Evolutionary conservation across 2,113 vertebrate genomes (phyloP).

Genomic region (Toxotes chatareus): DNA sequence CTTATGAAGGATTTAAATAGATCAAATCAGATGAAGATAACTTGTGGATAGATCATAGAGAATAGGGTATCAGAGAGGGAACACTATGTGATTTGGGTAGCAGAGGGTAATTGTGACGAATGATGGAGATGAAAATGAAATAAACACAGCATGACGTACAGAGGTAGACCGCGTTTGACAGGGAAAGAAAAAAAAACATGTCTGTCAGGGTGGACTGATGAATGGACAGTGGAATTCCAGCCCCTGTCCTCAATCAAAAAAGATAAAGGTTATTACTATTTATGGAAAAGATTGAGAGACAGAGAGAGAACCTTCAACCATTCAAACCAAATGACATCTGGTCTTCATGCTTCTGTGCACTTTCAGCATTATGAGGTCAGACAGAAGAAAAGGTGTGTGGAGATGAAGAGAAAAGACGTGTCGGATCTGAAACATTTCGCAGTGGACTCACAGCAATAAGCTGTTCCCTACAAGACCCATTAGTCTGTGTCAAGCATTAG

Average conservation of each 20-base stretch:
- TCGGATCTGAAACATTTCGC: background rate
- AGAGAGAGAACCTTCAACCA: constrained; percentile 5
- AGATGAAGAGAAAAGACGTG: background rate
- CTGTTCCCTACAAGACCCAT: background rate
- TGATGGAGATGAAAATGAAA: constrained; percentile 41
- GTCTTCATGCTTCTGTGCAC: constrained; percentile 43
- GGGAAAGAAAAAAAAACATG: background rate
- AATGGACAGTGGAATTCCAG: constrained; percentile 15
- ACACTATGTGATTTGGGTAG: constrained; percentile 48
- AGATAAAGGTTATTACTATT: constrained; percentile 36
- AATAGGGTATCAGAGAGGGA: constrained; percentile 54
- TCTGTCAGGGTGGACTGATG: background rate
- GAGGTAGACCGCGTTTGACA: background rate
- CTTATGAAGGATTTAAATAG: constrained; percentile 62
- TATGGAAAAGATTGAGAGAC: constrained; percentile 16
- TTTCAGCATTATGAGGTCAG: constrained; percentile 1
- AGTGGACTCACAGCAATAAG: background rate
- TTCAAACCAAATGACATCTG: constrained; percentile 42
- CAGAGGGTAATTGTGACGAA: constrained; percentile 36
- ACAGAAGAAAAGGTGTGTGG: constrained; percentile 14
- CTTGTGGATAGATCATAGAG: constrained; percentile 60
- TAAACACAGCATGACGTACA: constrained; percentile 32
- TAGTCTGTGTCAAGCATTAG: background rate
- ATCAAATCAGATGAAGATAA: constrained; percentile 62
- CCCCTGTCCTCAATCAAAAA: constrained; percentile 27